Conservation (phyloP, 64 coral and sea anemone genomes). For the Platygyra sinensis region DNA sequence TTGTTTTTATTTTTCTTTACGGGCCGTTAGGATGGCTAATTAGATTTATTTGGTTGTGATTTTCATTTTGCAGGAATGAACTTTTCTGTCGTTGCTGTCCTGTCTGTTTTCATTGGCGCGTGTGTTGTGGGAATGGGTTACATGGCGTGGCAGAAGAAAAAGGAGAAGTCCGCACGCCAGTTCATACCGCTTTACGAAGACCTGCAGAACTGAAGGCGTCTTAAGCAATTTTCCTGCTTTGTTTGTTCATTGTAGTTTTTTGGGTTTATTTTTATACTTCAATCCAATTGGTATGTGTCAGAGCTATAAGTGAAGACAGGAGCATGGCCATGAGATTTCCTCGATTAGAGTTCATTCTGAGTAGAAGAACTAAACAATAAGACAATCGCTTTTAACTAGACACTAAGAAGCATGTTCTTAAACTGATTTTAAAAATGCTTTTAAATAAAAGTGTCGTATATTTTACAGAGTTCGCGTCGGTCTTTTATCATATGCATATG, state of each 20-base stretch:
- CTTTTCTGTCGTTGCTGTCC: not conserved
- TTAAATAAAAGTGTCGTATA: no score
- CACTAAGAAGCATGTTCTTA: no score
- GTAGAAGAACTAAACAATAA: no score
- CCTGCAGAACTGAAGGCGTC: conserved; percentile 10
- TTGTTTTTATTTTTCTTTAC: not conserved
- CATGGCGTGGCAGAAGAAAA: not conserved
- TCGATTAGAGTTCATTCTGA: no score
- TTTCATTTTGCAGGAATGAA: not conserved
- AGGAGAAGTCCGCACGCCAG: not conserved
- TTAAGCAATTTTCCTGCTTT: not conserved
- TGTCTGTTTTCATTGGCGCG: not conserved
- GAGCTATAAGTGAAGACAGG: no score
- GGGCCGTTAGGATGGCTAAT: not conserved
- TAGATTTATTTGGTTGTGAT: not conserved
- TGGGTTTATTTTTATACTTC: not conserved
- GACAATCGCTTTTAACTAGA: no score
- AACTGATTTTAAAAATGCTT: no score
- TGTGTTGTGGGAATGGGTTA: not conserved
- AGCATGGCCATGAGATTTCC: no score
- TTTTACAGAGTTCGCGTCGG: no score
- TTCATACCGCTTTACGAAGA: conserved; percentile 20
- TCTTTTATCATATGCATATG: no score
- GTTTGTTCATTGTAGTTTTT: not conserved
- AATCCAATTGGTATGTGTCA: no score